phyloP scores from a whole-genome alignment of 2,797 vertebrate genomes.

The Picus viridis region DNA sequence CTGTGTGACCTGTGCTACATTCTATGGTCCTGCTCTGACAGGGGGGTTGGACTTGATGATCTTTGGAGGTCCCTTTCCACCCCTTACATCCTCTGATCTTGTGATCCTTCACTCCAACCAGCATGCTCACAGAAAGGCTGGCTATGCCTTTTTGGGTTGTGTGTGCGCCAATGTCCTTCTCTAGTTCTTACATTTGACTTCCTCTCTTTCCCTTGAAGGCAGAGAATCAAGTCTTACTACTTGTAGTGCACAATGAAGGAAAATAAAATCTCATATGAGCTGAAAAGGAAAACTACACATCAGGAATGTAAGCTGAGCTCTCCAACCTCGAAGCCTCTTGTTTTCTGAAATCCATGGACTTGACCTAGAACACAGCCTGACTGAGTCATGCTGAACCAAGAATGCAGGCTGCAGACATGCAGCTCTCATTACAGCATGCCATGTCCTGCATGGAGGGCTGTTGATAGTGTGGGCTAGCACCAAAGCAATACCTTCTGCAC shows the following conservation, averaged over 20 bases:
- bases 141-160: neutral
- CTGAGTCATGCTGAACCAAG: neutral
- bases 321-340: neutral
- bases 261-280: neutral
- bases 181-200: neutral
- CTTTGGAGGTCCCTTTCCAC: no score
- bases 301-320: neutral
- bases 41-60: no score
- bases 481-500: neutral
- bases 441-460: neutral
- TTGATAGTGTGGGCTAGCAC: neutral
- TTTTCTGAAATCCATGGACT: neutral
- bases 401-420: neutral
- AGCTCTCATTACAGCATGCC: neutral
- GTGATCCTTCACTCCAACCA: neutral
- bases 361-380: neutral
- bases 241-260: neutral
- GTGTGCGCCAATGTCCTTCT: neutral
- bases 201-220: neutral
- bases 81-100: no score
- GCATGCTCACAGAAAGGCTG: neutral
- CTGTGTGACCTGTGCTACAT: no score
- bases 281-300: neutral
- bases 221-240: neutral
- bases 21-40: no score